Base-by-base conservation (phyloP, 2,797 vertebrate species). In the Danionella dracula region DNA sequence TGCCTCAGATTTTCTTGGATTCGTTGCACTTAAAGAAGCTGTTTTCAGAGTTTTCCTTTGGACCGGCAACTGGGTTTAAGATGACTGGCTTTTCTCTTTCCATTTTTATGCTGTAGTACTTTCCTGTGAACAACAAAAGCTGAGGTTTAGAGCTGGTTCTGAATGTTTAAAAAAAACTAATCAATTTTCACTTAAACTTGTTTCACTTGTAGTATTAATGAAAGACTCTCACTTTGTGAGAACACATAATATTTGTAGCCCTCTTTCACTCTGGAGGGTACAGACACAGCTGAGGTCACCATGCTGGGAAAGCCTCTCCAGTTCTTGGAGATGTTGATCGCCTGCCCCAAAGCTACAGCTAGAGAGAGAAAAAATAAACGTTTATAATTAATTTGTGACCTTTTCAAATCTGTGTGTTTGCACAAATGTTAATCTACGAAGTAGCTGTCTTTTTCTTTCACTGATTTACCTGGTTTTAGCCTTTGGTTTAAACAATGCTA, bases 231-330 rank as follows among this genome's bases (percentile, higher is more conserved):
- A 98, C 96, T 86, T 81, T 86, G 88, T 7, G 93, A 93, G 82
- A 97, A 93, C 60, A 94, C 83, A 0, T 89, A 90, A 72, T 98
- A 97, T 59, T 91, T 93, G 2, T 93, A 97, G 35, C 92, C 93
- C 0, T 96, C 92, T 0, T 84, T 83, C 53, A 88, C 88, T 31
- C 76, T 78, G 17, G 75, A 91, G 9, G 92, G 94, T 42, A 96
- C 32, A 0, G 97, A 93, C 41, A 97, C 51, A 0, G 93, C 93
- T 0, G 94, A 92, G 1, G 93, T 93, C 42, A 78, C 79, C 38
- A 49, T 60, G 10, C 80, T 10, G 5, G 90, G 90, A 66, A 90
- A 90, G 15, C 87, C 83, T 68, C 5, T 78, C 89, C 88, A 90
- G 1, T 72, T 67, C 1, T 44, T 70, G 1, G 57, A 69, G 55